These are phyloP conservation scores for Beris chalybata DNA, from an alignment of 2,888 invertebrate species.

Conservation along the genomic window DNA sequence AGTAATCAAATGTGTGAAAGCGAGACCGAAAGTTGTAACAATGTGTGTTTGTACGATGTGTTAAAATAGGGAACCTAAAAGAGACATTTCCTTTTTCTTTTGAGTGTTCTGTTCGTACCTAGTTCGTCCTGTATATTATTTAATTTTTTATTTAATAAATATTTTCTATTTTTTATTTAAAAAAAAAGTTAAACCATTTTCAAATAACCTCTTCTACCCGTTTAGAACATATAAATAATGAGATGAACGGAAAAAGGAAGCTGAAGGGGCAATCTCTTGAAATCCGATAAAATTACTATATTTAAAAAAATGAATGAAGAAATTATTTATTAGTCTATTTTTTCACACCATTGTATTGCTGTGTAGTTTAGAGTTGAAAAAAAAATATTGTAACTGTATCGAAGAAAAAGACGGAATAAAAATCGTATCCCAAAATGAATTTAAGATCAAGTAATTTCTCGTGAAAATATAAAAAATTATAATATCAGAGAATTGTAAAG, in stretches of 20 bases:
- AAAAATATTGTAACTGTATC: background rate
- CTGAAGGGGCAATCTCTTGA: too few species aligned
- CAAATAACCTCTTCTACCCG: too few species aligned
- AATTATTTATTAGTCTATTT: slow-evolving; percentile 26
- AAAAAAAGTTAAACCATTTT: too few species aligned
- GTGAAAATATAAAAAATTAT: background rate
- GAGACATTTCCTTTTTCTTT: slow-evolving; percentile 16
- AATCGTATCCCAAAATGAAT: background rate
- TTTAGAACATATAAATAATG: too few species aligned
- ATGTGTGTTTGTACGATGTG: slow-evolving; percentile 4
- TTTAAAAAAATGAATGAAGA: too few species aligned
- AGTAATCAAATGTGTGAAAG: background rate
- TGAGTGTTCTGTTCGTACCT: slow-evolving; percentile 4
- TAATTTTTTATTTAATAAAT: slow-evolving; percentile 1
- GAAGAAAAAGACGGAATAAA: background rate
- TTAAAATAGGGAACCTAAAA: slow-evolving; percentile 9
- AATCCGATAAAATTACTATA: too few species aligned
- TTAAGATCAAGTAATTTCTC: slow-evolving; percentile 5
- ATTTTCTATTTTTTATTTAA: slow-evolving; percentile 3
- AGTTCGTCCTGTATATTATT: background rate
- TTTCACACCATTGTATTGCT: slow-evolving; percentile 25
- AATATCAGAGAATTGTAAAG: slow-evolving; percentile 1
- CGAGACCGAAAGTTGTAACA: background rate
- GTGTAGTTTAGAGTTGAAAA: slow-evolving; percentile 10
- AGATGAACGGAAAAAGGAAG: too few species aligned